Evolutionary conservation across 2,797 vertebrate species (phyloP).

Genomic region (Crax fasciolata): DNA sequence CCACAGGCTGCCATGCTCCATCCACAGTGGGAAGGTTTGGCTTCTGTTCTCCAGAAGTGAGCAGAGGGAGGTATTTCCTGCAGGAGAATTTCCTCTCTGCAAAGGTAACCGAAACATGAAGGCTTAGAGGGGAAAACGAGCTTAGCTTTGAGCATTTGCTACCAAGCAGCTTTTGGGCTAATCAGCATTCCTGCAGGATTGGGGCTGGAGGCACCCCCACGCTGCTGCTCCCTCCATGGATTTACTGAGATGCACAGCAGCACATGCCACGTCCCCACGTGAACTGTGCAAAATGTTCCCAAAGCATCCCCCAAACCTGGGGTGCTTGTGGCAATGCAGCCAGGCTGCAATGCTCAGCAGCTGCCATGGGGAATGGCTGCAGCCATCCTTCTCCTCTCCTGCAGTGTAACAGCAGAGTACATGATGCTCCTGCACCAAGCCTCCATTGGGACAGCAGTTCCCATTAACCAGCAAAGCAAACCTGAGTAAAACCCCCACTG

Average conservation of each 20-base stretch:
- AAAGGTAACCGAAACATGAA: not conserved
- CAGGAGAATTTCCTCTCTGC: not conserved
- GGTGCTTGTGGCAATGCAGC: accelerated
- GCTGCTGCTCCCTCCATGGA: not conserved
- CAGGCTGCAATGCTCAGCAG: not conserved
- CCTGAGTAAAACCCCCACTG: not conserved
- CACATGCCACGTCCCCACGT: accelerated
- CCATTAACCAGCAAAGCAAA: not conserved
- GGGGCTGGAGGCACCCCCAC: not conserved
- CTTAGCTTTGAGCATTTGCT: not conserved
- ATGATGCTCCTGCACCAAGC: accelerated
- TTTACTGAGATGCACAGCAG: accelerated
- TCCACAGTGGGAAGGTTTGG: accelerated
- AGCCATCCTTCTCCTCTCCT: not conserved
- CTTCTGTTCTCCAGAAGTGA: not conserved
- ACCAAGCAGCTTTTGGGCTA: not conserved
- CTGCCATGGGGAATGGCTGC: not conserved
- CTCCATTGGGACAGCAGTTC: not conserved
- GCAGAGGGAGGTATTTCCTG: not conserved
- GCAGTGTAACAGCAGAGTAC: not conserved
- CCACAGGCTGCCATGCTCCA: not conserved
- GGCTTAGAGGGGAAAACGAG: not conserved
- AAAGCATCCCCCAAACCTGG: not conserved
- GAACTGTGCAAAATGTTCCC: not conserved
- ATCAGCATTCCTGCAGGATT: not conserved